phyloP scores from a whole-genome alignment of 2,888 invertebrate genomes.

The Archips xylosteana region DNA sequence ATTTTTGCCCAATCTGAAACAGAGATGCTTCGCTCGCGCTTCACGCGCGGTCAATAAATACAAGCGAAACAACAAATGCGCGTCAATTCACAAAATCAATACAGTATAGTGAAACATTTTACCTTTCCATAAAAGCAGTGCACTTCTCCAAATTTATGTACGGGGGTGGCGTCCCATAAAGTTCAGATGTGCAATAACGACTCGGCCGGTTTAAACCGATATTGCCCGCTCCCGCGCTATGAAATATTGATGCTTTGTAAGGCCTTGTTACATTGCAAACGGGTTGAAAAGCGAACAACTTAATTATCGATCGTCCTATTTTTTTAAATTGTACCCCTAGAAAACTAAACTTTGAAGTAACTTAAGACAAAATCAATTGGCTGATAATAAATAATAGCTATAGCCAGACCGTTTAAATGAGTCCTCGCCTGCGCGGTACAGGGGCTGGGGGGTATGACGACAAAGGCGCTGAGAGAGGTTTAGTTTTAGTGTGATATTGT shows the following conservation, averaged over 20 bases:
- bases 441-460: no score
- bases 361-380: no score
- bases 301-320: neutral
- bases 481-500: no score
- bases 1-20: no score
- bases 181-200: constrained; percentile 80
- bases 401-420: no score
- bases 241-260: constrained; percentile 73
- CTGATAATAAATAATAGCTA: no score
- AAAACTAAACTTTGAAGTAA: no score
- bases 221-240: constrained; percentile 73
- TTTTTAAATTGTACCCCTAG: no score
- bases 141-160: constrained; percentile 80
- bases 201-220: constrained; percentile 79
- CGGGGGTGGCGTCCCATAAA: constrained; percentile 79
- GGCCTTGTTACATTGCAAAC: constrained; percentile 55
- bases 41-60: neutral
- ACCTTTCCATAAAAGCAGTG: constrained; percentile 75
- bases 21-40: no score
- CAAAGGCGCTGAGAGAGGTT: no score
- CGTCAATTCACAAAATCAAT: constrained; percentile 74
- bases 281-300: neutral
- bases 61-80: constrained; percentile 15
- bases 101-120: constrained; percentile 69
- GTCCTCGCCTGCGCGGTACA: no score